Evolutionary conservation across 2,113 vertebrate genomes (phyloP).

Genomic region (Ochotona princeps): DNA sequence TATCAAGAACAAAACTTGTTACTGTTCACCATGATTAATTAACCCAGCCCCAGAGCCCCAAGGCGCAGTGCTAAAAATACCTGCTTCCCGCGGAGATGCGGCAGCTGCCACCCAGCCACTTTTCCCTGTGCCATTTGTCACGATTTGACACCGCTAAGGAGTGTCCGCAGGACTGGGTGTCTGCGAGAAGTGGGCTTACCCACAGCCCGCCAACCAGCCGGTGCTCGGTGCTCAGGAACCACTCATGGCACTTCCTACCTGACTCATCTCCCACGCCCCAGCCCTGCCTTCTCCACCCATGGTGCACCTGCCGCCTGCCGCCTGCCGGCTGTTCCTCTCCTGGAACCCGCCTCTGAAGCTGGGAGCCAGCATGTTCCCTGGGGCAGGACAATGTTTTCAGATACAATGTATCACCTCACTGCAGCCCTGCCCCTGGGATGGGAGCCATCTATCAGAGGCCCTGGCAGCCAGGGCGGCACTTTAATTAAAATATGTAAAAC

Average conservation of each 20-base stretch:
- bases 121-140: constrained; percentile 88
- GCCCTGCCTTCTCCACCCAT: background rate
- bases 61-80: constrained; percentile 80
- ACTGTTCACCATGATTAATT: constrained; percentile 83
- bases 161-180: constrained; percentile 82
- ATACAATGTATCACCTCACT: accelerated
- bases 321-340: background rate
- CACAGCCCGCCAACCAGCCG: constrained; percentile 68
- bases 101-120: constrained; percentile 87
- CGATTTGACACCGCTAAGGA: constrained; percentile 88
- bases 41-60: constrained; percentile 69
- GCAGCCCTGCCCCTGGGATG: background rate
- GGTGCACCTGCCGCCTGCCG: accelerated
- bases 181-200: constrained; percentile 79
- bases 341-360: background rate
- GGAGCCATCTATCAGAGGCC: constrained; percentile 11
- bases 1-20: background rate
- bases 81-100: constrained; percentile 82
- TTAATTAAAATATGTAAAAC: constrained; percentile 74
- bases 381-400: background rate
- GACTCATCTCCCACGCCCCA: constrained; percentile 52
- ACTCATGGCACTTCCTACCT: background rate
- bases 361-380: background rate
- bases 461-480: constrained; percentile 57
- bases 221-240: background rate